phyloP scores from a whole-genome alignment of 2,888 invertebrate genomes.

The Plagiodera versicolora region DNA sequence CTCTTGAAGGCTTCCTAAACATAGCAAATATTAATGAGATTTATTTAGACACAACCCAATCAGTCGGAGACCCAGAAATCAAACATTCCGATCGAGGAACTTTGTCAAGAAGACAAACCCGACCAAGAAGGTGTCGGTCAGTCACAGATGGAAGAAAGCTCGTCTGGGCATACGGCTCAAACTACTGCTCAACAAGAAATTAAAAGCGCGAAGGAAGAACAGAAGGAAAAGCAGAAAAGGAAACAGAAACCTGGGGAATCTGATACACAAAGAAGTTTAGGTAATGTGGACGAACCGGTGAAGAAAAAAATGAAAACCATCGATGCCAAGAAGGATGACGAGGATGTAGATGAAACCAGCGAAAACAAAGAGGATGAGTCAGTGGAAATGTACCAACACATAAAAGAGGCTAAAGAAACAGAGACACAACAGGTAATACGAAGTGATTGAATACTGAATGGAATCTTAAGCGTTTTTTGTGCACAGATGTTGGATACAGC shows the following conservation, averaged over 20 bases:
- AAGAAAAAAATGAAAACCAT: conserved; percentile 65
- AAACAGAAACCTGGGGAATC: conserved; percentile 75
- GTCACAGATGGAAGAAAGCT: conserved; percentile 72
- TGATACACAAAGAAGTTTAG: conserved; percentile 71
- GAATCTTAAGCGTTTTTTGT: conserved; percentile 4
- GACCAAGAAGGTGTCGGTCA: conserved; percentile 73
- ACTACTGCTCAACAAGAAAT: conserved; percentile 45
- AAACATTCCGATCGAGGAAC: conserved; percentile 54
- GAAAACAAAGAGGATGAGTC: conserved; percentile 52
- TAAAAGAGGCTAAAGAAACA: conserved; percentile 77
- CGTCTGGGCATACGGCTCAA: conserved; percentile 66
- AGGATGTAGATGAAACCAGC: conserved; percentile 54
- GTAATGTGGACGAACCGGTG: conserved; percentile 63
- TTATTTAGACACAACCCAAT: conserved; percentile 55
- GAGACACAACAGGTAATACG: conserved; percentile 68
- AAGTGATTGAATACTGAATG: not conserved
- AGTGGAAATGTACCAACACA: conserved; percentile 74
- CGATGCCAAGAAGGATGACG: conserved; percentile 53
- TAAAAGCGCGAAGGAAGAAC: conserved; percentile 41
- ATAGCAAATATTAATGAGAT: not conserved
- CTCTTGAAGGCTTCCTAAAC: too few species aligned
- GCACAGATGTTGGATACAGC: conserved; percentile 69
- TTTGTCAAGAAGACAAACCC: conserved; percentile 63
- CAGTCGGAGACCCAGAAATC: conserved; percentile 45
- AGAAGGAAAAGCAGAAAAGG: conserved; percentile 56